phyloP scores from a whole-genome alignment of 2,888 invertebrate genomes.

The Anagyrus pseudococci region DNA sequence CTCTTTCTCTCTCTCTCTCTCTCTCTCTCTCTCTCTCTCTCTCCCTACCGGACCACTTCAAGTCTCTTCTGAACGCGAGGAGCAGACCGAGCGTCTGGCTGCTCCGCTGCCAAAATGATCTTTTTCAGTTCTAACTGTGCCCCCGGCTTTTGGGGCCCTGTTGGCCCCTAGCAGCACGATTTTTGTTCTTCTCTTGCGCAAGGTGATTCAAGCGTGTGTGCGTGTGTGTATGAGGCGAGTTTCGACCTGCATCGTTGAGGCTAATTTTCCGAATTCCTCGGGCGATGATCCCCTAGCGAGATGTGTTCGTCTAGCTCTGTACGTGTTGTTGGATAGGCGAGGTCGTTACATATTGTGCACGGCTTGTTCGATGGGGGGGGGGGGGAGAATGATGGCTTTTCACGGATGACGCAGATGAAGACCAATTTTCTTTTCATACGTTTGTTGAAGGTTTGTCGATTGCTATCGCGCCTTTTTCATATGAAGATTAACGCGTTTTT shows the following conservation, averaged over 20 bases:
- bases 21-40: too few species aligned
- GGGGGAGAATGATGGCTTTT: background rate
- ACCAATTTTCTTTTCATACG: constrained; percentile 3
- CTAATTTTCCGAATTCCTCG: constrained; percentile 31
- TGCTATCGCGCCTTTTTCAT: background rate
- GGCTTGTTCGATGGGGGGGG: constrained; percentile 3
- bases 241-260: constrained; percentile 25
- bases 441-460: background rate
- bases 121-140: constrained; percentile 46
- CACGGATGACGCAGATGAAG: background rate
- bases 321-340: background rate
- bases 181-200: constrained; percentile 18
- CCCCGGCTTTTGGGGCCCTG: background rate
- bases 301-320: background rate
- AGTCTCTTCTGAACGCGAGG: constrained; percentile 46
- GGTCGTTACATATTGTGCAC: background rate
- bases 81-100: constrained; percentile 43
- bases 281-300: constrained; percentile 16
- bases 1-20: too few species aligned
- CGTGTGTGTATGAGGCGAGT: background rate
- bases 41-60: constrained; percentile 50
- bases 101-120: too few species aligned
- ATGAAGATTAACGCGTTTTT: constrained; percentile 6
- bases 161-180: background rate
- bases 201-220: background rate